Evolutionary conservation across 1,140 invertebrate genomes (phyloP), one percentile per base, ranked within the genome.

Genomic region (Sinella curviseta): DNA sequence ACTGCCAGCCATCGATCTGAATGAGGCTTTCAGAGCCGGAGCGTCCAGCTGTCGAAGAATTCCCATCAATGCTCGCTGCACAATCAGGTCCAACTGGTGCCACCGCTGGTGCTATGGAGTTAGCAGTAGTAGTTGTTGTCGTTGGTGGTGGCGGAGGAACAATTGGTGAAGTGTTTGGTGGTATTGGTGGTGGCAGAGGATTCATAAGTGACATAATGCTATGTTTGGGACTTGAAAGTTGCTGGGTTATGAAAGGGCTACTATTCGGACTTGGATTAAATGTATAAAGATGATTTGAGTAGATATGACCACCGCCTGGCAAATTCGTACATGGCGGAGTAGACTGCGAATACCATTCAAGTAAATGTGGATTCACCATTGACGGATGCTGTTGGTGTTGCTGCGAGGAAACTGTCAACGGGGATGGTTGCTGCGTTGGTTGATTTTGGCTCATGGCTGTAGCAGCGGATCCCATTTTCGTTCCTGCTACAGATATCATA

Each of bases 1-100:
- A 82, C 39, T 84, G 83, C 60, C 81, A 84, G 8, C 83, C 83
- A 80, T 82, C 83, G 73, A 84, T 78, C 60, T 84, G 83, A 34
- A 84, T 79, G 16, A 84, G 75, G 57, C 81, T 84, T 35, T 78
- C 81, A 17, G 80, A 81, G 20, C 78, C 80, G 24, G 81, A 80
- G 1, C 80, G 57, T 8, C 79, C 77, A 33, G 80, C 77, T 55
- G 83, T 82, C 17, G 80, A 78, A 12, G 78, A 79, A 48, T 77
- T 81, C 33, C 78, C 78, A 80, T 76, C 78, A 60, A 34, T 74
- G 20, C 65, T 70, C n/a, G 28, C 65, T 31, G 8, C 65, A 70
- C 65, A 70, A 70, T 70, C 65, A 70, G 65, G 65, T 70, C 65
- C 65, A 70, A 70, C 28, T 70, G 65, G 65, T 65, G 57, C 57